Evolutionary conservation across 1,140 invertebrate genomes (phyloP).

Genomic region (Dolichoris vasculosae): DNA sequence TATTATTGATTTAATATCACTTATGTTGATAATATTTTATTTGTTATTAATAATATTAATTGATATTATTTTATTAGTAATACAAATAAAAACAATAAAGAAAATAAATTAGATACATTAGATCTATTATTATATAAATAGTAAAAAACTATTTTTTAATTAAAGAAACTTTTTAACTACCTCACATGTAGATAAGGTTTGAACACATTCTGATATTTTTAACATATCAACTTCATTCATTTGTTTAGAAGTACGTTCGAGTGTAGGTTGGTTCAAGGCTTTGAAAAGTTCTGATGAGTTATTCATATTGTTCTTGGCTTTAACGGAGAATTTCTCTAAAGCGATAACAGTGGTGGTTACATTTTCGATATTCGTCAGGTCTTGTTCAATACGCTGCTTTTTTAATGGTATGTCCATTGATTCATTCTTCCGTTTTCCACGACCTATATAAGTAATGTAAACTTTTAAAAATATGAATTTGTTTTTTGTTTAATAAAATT

Average conservation of each 20-base stretch:
- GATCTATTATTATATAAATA: too few species aligned
- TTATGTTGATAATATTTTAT: too few species aligned
- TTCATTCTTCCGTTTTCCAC: slow-evolving; percentile 72
- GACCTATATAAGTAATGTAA: slow-evolving; percentile 57
- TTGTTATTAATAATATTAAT: too few species aligned
- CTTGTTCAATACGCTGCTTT: slow-evolving; percentile 63
- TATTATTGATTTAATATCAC: too few species aligned
- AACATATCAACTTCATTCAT: slow-evolving; percentile 16
- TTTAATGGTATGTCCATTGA: slow-evolving; percentile 55
- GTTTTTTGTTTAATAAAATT: too few species aligned
- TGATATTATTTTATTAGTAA: too few species aligned
- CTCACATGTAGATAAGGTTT: neutral
- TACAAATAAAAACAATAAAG: too few species aligned
- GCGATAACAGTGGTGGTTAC: slow-evolving; percentile 65
- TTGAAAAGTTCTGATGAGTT: slow-evolving; percentile 64
- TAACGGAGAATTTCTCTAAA: slow-evolving; percentile 57
- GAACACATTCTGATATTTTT: neutral
- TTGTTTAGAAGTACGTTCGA: neutral
- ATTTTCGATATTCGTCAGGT: slow-evolving; percentile 66
- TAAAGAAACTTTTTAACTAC: neutral
- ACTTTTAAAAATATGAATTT: neutral
- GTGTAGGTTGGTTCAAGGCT: slow-evolving; percentile 60
- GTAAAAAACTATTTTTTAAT: too few species aligned
- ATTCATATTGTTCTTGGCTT: neutral
- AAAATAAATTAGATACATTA: too few species aligned